Base-by-base conservation (phyloP, 1,140 invertebrate species). In the Zeugodacus cucurbitae region DNA sequence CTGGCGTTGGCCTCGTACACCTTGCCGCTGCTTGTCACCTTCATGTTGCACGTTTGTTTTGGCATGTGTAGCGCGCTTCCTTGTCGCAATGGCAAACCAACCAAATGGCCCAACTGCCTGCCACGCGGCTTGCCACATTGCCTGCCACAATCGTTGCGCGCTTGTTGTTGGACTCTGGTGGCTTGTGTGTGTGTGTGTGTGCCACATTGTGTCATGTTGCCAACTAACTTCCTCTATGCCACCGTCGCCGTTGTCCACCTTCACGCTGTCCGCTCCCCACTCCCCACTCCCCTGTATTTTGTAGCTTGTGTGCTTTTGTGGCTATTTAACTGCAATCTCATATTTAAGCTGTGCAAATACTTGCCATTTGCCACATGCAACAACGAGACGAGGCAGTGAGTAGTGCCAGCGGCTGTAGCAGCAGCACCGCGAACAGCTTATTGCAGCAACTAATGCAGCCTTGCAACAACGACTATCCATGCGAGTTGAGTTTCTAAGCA, bases 341-440 rank as follows among this genome's bases (percentile, higher is more conserved):
- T 82, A 82, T 82, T 82, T 82, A 82, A 82, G 74, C 74, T 82
- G 74, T 82, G 74, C 41, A 82, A 82, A 82, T 82, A 82, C 74
- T 54, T 82, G 74, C 74, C 41, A 44, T 82, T 48, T 82, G 74
- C 74, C 74, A 82, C 22, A 82, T 82, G 74, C 74, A 82, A 48
- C 74, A 82, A 48, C 41, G 70, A 74, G 22, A 74, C n/a, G 85
- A 41, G 10, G 85, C 85, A 54, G 48, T 54, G 17, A 54, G 48
- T 17, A 54, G 48, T 54, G 48, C 14, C 14, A 1, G 48, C 48
- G 20, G 48, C 48, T 17, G 41, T 10, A 44, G 6, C 1, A 41
- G 37, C 37, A 41, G 37, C 37, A 41, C 3, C 37, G 7, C 37
- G 37, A 44, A 8, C 41, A 44, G 48, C 48, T 17, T 20, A 54